phyloP scores from a whole-genome alignment of 2,797 vertebrate species.

The Mionectes olivaceus region DNA sequence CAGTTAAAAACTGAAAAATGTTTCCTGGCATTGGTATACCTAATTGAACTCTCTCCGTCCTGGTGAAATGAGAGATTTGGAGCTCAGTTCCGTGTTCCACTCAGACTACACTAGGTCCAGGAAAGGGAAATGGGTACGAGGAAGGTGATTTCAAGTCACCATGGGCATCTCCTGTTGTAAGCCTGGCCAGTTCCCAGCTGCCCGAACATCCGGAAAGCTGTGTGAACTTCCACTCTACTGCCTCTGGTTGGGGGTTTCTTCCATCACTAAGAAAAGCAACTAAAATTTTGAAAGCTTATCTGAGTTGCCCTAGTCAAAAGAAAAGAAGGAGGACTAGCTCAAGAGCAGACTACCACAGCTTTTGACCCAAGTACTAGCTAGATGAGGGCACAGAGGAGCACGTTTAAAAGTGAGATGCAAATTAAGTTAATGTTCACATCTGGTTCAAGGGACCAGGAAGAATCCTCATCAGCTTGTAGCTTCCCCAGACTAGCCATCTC shows the following conservation, averaged over 20 bases:
- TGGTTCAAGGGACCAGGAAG: background rate
- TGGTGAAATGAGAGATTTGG: conserved; percentile 10
- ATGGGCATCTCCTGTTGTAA: conserved; percentile 23
- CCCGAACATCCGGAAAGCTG: background rate
- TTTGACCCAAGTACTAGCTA: background rate
- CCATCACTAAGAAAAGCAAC: background rate
- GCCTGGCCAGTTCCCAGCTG: background rate
- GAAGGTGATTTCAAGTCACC: conserved; percentile 36
- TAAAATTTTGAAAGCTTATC: background rate
- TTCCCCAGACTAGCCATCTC: background rate
- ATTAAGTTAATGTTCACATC: background rate
- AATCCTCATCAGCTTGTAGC: background rate
- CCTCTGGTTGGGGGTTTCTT: background rate
- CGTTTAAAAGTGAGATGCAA: background rate
- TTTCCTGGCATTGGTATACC: conserved; percentile 33
- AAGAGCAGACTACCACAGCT: background rate
- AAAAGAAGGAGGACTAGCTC: background rate
- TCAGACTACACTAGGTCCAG: background rate
- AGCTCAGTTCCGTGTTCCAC: conserved; percentile 1
- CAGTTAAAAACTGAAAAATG: conserved; percentile 36
- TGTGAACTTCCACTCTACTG: background rate
- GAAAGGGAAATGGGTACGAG: conserved; percentile 31
- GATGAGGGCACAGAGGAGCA: background rate
- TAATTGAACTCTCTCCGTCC: conserved; percentile 15
- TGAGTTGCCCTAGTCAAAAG: background rate